A percentile compares a stretch with the other conserved stretches of the same genome.
Conservation (phyloP, 2,888 invertebrate species). For the Vannuccia rotundouncinata region DNA sequence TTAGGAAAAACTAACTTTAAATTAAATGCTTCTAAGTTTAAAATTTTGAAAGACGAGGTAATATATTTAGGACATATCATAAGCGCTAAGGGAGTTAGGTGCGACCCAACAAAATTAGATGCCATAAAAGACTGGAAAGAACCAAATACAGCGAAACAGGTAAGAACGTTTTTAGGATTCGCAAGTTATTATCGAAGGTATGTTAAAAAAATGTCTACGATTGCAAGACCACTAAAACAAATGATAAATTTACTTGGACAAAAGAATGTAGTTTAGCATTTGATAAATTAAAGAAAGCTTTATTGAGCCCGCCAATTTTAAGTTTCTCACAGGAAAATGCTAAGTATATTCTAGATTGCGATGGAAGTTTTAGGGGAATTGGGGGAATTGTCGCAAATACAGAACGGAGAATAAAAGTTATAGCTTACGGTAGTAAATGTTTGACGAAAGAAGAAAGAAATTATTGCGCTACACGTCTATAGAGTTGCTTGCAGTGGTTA, state of each 20-base stretch:
- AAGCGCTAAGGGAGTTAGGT: background rate
- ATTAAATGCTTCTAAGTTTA: slow-evolving; percentile 30
- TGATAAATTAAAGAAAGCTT: background rate
- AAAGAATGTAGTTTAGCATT: background rate
- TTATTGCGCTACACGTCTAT: background rate
- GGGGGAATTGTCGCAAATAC: no score
- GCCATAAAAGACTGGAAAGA: slow-evolving; percentile 25
- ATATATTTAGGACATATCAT: slow-evolving; percentile 33
- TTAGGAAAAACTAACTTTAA: slow-evolving; percentile 28
- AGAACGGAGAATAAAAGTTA: no score
- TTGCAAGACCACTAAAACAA: background rate
- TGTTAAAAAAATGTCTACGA: background rate
- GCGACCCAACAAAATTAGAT: slow-evolving; percentile 30
- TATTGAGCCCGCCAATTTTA: background rate
- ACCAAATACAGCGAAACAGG: slow-evolving; percentile 17
- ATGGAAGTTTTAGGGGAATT: background rate
- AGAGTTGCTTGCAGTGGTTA: background rate
- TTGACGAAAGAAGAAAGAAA: background rate
- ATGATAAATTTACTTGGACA: background rate
- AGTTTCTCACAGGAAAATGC: background rate
- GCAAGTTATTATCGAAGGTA: background rate
- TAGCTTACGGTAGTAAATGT: background rate
- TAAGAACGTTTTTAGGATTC: background rate
- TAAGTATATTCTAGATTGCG: background rate
- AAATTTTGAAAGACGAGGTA: slow-evolving; percentile 20